These are phyloP conservation scores for Stramonita haemastoma DNA, from an alignment of 2,888 invertebrate species.

Conservation along the genomic window DNA sequence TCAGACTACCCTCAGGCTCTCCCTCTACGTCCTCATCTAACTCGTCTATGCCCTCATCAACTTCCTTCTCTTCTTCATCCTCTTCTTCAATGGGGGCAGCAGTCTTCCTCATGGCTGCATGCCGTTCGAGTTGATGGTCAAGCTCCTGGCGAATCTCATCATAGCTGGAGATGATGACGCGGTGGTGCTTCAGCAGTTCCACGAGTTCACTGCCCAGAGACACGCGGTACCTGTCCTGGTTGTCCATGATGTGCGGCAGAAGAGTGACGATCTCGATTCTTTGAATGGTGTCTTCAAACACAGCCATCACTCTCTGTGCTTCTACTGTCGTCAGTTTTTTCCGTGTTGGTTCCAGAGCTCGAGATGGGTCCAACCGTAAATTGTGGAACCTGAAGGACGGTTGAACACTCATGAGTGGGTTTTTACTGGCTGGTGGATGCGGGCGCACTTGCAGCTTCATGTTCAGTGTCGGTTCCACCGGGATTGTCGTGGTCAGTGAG, in stretches of 20 bases:
- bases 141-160: conserved; percentile 67
- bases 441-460: conserved; percentile 57
- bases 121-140: conserved; percentile 57
- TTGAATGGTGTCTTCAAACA: conserved; percentile 74
- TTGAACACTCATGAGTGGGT: conserved; percentile 34
- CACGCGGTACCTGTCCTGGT: conserved; percentile 69
- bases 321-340: conserved; percentile 77
- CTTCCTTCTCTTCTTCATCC: neutral
- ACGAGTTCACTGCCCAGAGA: conserved; percentile 71
- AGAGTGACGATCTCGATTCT: conserved; percentile 70
- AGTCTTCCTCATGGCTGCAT: conserved; percentile 41
- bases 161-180: conserved; percentile 66
- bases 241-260: conserved; percentile 71
- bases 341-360: conserved; percentile 75
- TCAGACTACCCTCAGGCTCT: neutral
- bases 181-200: conserved; percentile 70
- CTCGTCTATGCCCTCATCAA: neutral
- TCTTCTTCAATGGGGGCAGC: conserved; percentile 21
- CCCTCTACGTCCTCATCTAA: neutral
- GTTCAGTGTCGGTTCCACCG: conserved; percentile 64
- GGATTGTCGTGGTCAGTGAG: conserved; percentile 45
- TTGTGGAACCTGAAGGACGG: conserved; percentile 39
- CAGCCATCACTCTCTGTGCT: conserved; percentile 77
- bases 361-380: conserved; percentile 70
- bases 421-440: conserved; percentile 45